Conservation (phyloP, 2,113 vertebrate species). For the Herpetotheres cachinnans region DNA sequence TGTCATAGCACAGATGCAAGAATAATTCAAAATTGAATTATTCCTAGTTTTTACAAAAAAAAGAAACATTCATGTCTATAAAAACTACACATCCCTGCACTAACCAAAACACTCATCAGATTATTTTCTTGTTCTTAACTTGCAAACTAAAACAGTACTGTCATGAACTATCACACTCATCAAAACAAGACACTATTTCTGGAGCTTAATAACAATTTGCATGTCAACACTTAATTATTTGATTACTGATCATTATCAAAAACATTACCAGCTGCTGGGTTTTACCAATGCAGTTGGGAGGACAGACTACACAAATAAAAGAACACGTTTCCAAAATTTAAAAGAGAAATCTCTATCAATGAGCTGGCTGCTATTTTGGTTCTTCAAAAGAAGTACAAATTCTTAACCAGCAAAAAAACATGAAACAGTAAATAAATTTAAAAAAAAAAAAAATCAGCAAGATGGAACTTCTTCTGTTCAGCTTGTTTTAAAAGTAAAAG, state of each 20-base stretch:
- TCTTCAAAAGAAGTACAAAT: neutral
- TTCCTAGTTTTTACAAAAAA: neutral
- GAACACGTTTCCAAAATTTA: neutral
- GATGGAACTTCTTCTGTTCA: neutral
- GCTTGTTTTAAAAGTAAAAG: neutral
- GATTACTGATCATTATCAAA: neutral
- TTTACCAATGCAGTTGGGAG: neutral
- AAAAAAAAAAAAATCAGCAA: neutral
- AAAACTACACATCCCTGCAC: neutral
- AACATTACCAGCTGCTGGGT: neutral
- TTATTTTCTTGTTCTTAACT: neutral
- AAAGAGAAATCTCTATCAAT: neutral
- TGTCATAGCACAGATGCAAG: neutral
- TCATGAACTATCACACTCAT: neutral
- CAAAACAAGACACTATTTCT: slow-evolving; percentile 6
- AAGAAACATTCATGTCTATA: neutral
- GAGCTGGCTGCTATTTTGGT: neutral
- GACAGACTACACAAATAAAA: neutral
- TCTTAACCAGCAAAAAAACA: neutral
- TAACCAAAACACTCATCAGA: neutral
- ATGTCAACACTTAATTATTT: slow-evolving; percentile 30
- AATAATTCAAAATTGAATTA: neutral
- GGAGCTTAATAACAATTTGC: neutral
- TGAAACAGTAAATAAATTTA: neutral
- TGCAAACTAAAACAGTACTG: neutral